Base-by-base conservation (phyloP, 2,888 invertebrate genomes). In the Oscheius onirici region DNA sequence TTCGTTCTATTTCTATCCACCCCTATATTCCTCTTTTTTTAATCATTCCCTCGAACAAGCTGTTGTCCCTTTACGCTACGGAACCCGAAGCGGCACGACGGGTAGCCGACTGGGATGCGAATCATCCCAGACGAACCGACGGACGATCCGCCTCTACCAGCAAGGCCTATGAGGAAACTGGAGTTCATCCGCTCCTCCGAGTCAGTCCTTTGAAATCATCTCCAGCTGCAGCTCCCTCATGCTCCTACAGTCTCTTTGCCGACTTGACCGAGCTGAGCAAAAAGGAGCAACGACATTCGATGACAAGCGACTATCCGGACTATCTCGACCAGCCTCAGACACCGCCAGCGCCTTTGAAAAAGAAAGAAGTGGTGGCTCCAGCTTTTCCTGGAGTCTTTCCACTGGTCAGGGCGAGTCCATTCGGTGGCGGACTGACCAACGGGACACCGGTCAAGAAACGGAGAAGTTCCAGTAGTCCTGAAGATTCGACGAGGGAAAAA, bases 361-460 rank as follows among this genome's bases (percentile, higher is more conserved):
- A 15, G 46, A n/a, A 17, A 43, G 43, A 41, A 8, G 5, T 26
- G 17, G 5, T 24, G 1, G 11, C n/a, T 5, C 5, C 46, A 13
- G 10, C 43, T 24, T 44, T 55, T 20, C 55, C 20, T n/a, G 68
- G 68, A 8, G 67, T 60, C 26, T 69, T 66, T 44, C 72, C 72
- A 0, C 44, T 72, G 3, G 22, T 49, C 3, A 24, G 61, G 26
- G 68, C 72, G 3, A 22, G 57, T 49, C 67, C 66, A 13, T 43
- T 69, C 13, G 60, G 67, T 15, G 72, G 73, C 6, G 75, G 75
- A 22, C 73, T 79, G 51, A 73, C 77, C n/a, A 68, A 73, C 40
- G 79, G 79, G 51, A 60, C 74, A 24, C 75, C 73, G 17, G 63
- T 79, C 24, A 79, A 79, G 51, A 79, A 79, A 40, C 72, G 79